Evolutionary conservation across 2,888 invertebrate species (phyloP).

Genomic region (Diogma glabrata): DNA sequence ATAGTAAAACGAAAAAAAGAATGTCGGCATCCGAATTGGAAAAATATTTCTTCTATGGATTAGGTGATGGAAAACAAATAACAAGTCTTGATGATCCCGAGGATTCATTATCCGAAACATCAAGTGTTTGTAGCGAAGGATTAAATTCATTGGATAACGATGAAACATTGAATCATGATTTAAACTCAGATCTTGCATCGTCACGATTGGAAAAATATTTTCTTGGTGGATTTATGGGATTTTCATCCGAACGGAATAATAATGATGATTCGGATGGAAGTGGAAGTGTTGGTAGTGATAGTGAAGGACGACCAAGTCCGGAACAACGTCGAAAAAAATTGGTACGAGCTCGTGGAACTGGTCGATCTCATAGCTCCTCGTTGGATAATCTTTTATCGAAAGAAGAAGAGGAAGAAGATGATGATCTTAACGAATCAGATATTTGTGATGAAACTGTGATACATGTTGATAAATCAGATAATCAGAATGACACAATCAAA

Average conservation of each 20-base stretch:
- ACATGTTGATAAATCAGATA: constrained; percentile 58
- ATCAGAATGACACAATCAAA: constrained; percentile 71
- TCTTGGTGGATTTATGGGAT: constrained; percentile 73
- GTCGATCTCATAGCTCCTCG: constrained; percentile 70
- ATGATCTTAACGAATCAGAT: constrained; percentile 47
- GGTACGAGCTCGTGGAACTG: constrained; percentile 71
- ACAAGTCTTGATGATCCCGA: constrained; percentile 40
- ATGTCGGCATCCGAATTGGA: constrained; percentile 74
- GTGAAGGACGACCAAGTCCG: constrained; percentile 78
- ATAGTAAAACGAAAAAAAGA: constrained; percentile 40
- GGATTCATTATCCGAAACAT: constrained; percentile 66
- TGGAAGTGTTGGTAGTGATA: constrained; percentile 81
- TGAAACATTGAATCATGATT: constrained; percentile 41
- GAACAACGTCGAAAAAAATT: constrained; percentile 72
- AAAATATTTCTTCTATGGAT: constrained; percentile 80
- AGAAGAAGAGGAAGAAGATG: constrained; percentile 41
- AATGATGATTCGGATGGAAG: constrained; percentile 65
- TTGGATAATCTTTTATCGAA: constrained; percentile 64
- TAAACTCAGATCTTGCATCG: constrained; percentile 60
- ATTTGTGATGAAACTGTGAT: constrained; percentile 51
- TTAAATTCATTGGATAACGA: constrained; percentile 58
- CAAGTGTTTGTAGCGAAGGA: constrained; percentile 75
- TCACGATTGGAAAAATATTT: constrained; percentile 84
- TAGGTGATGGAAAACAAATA: constrained; percentile 55
- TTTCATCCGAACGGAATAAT: constrained; percentile 62